Evolutionary conservation across 2,888 invertebrate species (phyloP).

Genomic region (Ophioninae sp.): DNA sequence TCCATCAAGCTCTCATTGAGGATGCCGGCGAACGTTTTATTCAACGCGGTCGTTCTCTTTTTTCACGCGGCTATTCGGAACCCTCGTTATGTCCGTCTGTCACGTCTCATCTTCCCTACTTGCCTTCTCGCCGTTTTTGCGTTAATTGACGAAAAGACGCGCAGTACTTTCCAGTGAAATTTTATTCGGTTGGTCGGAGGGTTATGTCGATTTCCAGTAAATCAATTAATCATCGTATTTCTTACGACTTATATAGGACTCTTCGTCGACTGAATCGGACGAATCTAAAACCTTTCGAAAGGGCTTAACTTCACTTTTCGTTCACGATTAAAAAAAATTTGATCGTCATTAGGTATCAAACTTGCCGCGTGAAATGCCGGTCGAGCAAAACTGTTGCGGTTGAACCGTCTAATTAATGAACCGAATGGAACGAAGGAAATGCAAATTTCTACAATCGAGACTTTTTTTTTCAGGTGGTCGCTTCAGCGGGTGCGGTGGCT

Average conservation of each 20-base stretch:
- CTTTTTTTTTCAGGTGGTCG: slow-evolving; percentile 86
- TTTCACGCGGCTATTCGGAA: not conserved
- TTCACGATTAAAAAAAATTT: too few species aligned
- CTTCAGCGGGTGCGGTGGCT: slow-evolving; percentile 93
- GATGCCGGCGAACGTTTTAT: not conserved
- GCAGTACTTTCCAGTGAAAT: not conserved
- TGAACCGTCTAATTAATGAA: too few species aligned
- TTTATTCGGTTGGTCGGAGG: too few species aligned
- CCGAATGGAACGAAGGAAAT: not conserved
- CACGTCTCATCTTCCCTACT: not conserved
- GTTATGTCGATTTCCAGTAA: too few species aligned
- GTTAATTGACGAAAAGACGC: not conserved
- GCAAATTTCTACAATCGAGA: not conserved
- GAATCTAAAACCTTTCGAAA: too few species aligned
- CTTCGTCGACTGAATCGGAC: too few species aligned
- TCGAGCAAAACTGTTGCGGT: too few species aligned
- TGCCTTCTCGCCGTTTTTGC: not conserved
- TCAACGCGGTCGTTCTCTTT: not conserved
- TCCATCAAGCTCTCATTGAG: not conserved
- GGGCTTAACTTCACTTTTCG: too few species aligned
- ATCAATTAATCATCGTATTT: too few species aligned
- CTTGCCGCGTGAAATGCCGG: too few species aligned
- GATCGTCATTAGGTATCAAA: too few species aligned
- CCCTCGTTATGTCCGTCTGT: not conserved
- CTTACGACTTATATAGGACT: too few species aligned